Base-by-base conservation (phyloP, 2,113 vertebrate species). In the Aythya baeri region DNA sequence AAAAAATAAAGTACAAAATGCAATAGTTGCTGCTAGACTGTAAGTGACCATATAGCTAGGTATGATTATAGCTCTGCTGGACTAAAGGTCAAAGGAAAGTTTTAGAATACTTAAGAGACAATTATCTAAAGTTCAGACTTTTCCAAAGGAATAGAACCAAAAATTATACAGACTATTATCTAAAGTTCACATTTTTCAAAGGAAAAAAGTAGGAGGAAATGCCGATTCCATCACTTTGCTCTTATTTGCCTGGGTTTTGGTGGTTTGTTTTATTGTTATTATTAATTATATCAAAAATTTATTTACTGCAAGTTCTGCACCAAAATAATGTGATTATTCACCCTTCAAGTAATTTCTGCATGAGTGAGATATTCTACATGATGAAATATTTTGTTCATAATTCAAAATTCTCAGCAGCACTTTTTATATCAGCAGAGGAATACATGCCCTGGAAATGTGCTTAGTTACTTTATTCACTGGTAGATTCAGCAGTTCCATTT, bases 61-160 rank as follows among this genome's bases (percentile, higher is more conserved):
- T 84, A 97, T 96, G 96, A 88, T 96, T 96, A 71, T 77, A 91
- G 95, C 75, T 96, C 57, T 93, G 34, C 61, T 94, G 83, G 66
- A 89, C 50, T 94, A 94, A 98, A 97, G 93, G 96, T 98, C 94
- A 97, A 77, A 94, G 58, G 77, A 97, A 97, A 91, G 74, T 96
- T 98, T 97, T 88, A 91, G 73, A 96, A 93, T 93, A 52, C 74
- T 96, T 97, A 97, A 97, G 96, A 95, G 83, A 95, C 82, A 96
- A 96, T 97, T 98, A 97, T 89, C 86, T 97, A 97, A 97, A 98
- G 96, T 98, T 98, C 93, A 96, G 85, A 73, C 93, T 96, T 96
- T 92, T 95, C 72, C 68, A 97, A 96, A 95, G 83, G 70, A 92
- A 95, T 70, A 97, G 91, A 86, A 81, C 71, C 91, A 89, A 87